Conservation (phyloP, 2,888 invertebrate genomes). For the Diabrotica balteata region DNA sequence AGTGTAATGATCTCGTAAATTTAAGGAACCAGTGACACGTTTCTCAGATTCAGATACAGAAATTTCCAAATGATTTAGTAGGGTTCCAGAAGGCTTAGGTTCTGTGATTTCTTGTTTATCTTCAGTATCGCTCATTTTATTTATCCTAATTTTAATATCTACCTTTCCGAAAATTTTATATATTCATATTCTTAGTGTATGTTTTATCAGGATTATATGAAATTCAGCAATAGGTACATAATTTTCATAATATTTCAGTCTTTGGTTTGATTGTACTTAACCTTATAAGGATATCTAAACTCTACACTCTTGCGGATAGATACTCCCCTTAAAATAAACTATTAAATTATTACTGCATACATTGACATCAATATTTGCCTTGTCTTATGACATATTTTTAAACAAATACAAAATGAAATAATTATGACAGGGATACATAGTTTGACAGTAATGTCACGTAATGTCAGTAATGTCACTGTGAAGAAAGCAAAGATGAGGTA, state of each 20-base stretch:
- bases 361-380: slow-evolving; percentile 11
- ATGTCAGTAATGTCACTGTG: no score
- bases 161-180: slow-evolving; percentile 3
- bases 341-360: slow-evolving; percentile 1
- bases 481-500: no score
- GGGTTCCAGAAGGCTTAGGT: slow-evolving; percentile 58
- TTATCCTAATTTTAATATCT: slow-evolving; percentile 2
- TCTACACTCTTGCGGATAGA: background rate
- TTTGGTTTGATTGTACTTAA: no score
- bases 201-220: no score
- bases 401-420: background rate
- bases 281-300: no score
- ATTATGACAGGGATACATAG: background rate
- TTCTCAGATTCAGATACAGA: slow-evolving; percentile 80
- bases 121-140: slow-evolving; percentile 18
- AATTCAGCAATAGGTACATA: no score
- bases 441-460: background rate
- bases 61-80: slow-evolving; percentile 77
- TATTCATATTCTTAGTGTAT: slow-evolving; percentile 2
- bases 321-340: slow-evolving; percentile 1
- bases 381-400: slow-evolving; percentile 6
- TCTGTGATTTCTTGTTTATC: slow-evolving; percentile 12
- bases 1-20: slow-evolving; percentile 78
- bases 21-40: slow-evolving; percentile 75
- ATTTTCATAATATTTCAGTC: no score